A percentile compares a stretch with the other conserved stretches of the same genome.
Conservation (phyloP, 2,888 invertebrate species). For the Phyllotreta striolata region DNA sequence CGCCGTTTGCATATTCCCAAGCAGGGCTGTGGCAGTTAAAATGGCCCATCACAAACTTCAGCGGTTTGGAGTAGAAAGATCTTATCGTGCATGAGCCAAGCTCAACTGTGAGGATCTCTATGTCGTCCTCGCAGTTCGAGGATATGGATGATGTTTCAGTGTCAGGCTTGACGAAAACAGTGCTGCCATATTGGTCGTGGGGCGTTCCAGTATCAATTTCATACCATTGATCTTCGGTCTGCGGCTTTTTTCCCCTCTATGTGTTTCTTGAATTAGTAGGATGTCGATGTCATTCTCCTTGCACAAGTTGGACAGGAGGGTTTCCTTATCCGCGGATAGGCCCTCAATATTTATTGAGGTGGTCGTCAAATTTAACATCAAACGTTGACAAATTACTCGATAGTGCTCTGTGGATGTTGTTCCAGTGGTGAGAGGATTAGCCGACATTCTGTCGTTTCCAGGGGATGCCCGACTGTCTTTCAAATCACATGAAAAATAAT, state of each 20-base stretch:
- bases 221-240: neutral
- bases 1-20: too few species aligned
- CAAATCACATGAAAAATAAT: too few species aligned
- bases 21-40: conserved; percentile 9
- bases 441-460: too few species aligned
- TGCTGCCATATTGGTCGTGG: neutral
- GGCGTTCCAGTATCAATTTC: neutral
- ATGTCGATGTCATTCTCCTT: conserved; percentile 2
- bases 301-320: conserved; percentile 2
- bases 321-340: conserved; percentile 9
- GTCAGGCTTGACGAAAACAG: conserved; percentile 3
- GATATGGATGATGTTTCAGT: neutral
- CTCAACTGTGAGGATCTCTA: too few species aligned
- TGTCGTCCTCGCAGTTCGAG: neutral
- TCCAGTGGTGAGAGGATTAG: too few species aligned
- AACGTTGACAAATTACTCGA: too few species aligned
- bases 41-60: conserved; percentile 9
- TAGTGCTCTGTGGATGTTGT: too few species aligned
- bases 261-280: conserved; percentile 7
- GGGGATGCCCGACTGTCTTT: too few species aligned
- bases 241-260: conserved; percentile 14
- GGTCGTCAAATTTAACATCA: conserved; percentile 5
- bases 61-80: neutral
- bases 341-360: conserved; percentile 10
- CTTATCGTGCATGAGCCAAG: conserved; percentile 1